A percentile compares a stretch with the other conserved stretches of the same genome.
Conservation (phyloP, 2,888 invertebrate species). For the Oscheius onirici region DNA sequence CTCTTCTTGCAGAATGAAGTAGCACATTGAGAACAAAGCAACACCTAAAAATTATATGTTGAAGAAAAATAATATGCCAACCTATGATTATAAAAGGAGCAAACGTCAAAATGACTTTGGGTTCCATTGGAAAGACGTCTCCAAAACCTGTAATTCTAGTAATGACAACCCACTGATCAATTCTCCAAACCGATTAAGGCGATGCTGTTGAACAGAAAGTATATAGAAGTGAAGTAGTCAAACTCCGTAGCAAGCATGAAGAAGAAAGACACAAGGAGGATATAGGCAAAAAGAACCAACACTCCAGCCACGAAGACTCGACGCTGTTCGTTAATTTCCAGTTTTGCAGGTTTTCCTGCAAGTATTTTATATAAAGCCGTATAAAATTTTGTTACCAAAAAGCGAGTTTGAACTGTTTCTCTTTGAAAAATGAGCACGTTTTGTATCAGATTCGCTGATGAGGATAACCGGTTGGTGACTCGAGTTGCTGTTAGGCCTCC, state of each 20-base stretch:
- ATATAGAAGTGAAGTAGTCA: conserved; percentile 62
- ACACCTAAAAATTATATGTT: conserved; percentile 36
- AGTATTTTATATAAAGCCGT: background rate
- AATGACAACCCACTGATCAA: background rate
- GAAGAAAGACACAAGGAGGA: conserved; percentile 49
- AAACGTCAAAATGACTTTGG: conserved; percentile 55
- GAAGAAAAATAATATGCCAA: background rate
- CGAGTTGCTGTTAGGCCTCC: background rate
- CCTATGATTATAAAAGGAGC: conserved; percentile 62
- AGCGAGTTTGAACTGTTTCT: conserved; percentile 33
- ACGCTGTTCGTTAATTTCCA: conserved; percentile 47
- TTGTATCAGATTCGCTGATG: conserved; percentile 25
- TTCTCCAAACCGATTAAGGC: conserved; percentile 57
- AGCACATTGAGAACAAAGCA: conserved; percentile 68
- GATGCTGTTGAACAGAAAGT: conserved; percentile 65
- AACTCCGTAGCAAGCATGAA: conserved; percentile 55
- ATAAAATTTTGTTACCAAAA: conserved; percentile 24
- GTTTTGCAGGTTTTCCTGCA: conserved; percentile 9
- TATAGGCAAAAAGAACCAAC: conserved; percentile 55
- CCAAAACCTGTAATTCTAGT: conserved; percentile 57
- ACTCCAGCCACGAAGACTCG: conserved; percentile 58
- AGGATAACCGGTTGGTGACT: conserved; percentile 28
- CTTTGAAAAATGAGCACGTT: conserved; percentile 24
- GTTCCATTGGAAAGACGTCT: conserved; percentile 61
- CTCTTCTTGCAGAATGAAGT: conserved; percentile 67